Base-by-base conservation (phyloP, 1,140 invertebrate species). In the Atopsyche davidsoni region DNA sequence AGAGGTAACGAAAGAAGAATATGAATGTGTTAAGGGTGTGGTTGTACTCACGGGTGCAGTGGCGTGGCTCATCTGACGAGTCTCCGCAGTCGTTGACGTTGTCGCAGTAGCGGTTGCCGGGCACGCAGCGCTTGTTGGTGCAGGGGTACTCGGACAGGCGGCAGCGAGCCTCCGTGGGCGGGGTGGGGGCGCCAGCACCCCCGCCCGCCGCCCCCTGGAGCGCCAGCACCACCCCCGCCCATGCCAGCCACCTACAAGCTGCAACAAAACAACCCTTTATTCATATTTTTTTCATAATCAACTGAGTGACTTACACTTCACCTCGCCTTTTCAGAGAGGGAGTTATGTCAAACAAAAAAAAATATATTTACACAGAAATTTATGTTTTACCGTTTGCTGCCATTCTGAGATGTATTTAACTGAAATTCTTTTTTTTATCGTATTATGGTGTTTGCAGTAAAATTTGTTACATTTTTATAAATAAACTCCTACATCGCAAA, bases 11-110 rank as follows among this genome's bases (percentile, higher is more conserved):
- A 38, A 38, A 38, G n/a, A 17, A 14, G 35, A 2, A 40, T 21
- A 21, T 40, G 19, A 17, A 40, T 35, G 21, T 28, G 23, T 25
- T 22, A 7, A 44, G 10, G 6, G 13, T 44, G 9, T 13, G 32
- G 4, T 13, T 40, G 28, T 59, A 87, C 88, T 89, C 69, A 93
- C 89, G 85, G 67, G 88, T 87, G 64, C 89, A 92, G 65, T 85
- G 84, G 59, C 86, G 76, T 21, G 85, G 82, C 65, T 93, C 89
- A 66, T 93, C 89, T 31, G 82, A 86, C 22, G 79, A 80, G 64
- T 92, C 89, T 1, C 86, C 85, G 61, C 89, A 93, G 64, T 93
- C 86, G 67, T 91, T 84, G 51, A 79, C 75, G 55, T 83, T 82
- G 66, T 93, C 86, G 71, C 89, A 93, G 67, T 81, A 89, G 63